Percentiles rank a stretch among this genome's conserved stretches.
Evolutionary conservation across 2,888 invertebrate species (phyloP).

Genomic region (Caenorhabditis japonica): DNA sequence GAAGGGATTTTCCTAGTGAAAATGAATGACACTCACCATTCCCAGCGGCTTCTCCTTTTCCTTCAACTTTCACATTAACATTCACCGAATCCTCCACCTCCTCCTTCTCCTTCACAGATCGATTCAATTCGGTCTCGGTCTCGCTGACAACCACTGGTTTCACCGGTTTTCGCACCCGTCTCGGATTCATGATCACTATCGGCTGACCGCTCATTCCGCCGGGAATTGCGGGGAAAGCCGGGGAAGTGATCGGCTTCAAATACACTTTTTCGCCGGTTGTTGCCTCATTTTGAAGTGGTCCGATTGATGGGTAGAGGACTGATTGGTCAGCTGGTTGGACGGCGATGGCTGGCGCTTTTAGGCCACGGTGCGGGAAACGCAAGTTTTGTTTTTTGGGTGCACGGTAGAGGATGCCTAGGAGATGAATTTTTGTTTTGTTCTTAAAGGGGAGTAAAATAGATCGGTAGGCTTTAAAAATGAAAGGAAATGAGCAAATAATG

Average conservation of each 20-base stretch:
- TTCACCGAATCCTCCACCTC: slow-evolving; percentile 18
- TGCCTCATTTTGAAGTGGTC: slow-evolving; percentile 19
- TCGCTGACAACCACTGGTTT: slow-evolving; percentile 27
- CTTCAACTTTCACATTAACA: slow-evolving; percentile 3
- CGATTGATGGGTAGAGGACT: slow-evolving; percentile 11
- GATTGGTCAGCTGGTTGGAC: slow-evolving; percentile 46
- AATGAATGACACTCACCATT: slow-evolving; percentile 34
- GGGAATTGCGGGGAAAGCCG: neutral
- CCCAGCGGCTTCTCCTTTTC: neutral
- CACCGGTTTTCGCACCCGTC: slow-evolving; percentile 18
- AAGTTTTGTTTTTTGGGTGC: slow-evolving; percentile 36
- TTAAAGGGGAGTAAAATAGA: neutral
- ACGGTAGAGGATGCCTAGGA: slow-evolving; percentile 37
- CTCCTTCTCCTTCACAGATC: slow-evolving; percentile 20
- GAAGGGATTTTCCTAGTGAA: too few species aligned
- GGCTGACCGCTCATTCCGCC: slow-evolving; percentile 18
- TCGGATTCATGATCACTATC: slow-evolving; percentile 21
- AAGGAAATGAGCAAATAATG: too few species aligned
- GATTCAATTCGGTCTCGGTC: slow-evolving; percentile 30
- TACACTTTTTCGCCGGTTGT: slow-evolving; percentile 44
- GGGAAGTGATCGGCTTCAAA: slow-evolving; percentile 22
- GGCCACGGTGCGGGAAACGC: slow-evolving; percentile 22
- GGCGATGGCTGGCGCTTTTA: slow-evolving; percentile 19
- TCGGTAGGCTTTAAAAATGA: neutral
- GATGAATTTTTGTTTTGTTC: neutral